Conservation (phyloP, 2,888 invertebrate species). For the Apoda limacodes region DNA sequence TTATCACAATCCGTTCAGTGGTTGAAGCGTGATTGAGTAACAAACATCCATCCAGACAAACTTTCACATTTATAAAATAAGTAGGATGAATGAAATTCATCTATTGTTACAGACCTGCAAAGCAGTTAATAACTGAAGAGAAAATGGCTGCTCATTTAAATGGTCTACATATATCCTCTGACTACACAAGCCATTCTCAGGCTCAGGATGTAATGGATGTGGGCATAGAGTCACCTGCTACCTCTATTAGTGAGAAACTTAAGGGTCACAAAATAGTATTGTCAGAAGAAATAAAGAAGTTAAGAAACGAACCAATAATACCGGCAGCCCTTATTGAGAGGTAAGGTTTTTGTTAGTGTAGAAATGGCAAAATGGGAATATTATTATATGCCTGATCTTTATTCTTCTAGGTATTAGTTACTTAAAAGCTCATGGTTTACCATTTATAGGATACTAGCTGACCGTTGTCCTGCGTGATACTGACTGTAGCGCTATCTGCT, state of each 20-base stretch:
- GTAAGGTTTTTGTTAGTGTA: slow-evolving; percentile 28
- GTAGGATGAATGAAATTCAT: too few relatives aligned
- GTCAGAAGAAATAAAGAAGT: slow-evolving; percentile 78
- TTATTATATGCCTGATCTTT: too few relatives aligned
- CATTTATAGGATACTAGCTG: too few relatives aligned
- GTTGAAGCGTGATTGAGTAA: too few relatives aligned
- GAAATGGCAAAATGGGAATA: too few relatives aligned
- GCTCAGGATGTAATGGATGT: slow-evolving; percentile 44
- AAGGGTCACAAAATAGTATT: slow-evolving; percentile 70
- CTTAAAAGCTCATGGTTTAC: too few relatives aligned
- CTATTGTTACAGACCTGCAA: slow-evolving; percentile 67
- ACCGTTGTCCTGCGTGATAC: too few relatives aligned
- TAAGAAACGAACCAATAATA: slow-evolving; percentile 74
- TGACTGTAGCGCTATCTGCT: too few relatives aligned
- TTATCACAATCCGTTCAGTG: too few relatives aligned
- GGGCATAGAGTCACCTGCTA: slow-evolving; percentile 29
- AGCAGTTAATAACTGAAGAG: slow-evolving; percentile 85
- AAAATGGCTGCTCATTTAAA: slow-evolving; percentile 86
- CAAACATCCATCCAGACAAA: too few relatives aligned
- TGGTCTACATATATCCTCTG: slow-evolving; percentile 77
- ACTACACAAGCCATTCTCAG: slow-evolving; percentile 43
- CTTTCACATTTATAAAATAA: too few relatives aligned
- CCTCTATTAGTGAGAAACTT: slow-evolving; percentile 32
- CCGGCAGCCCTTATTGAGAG: slow-evolving; percentile 74
- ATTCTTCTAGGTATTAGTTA: too few relatives aligned